A percentile compares a stretch with the other conserved stretches of the same genome.
Evolutionary conservation across 2,113 vertebrate species (phyloP).

Genomic region (Zootoca vivipara): DNA sequence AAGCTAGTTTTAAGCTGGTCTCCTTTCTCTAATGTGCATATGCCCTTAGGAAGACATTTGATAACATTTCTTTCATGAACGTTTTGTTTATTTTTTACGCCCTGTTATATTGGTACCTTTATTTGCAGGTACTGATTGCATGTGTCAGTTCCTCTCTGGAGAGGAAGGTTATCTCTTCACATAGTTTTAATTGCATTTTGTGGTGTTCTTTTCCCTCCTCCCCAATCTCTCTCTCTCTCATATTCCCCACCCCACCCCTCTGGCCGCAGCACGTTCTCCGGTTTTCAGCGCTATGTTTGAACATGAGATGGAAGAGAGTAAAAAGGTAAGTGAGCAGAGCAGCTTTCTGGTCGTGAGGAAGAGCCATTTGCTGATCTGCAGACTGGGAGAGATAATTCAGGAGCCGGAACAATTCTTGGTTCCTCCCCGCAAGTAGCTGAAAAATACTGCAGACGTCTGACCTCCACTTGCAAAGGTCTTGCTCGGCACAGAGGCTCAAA

Average conservation of each 20-base stretch:
- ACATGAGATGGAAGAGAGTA: slow-evolving; percentile 93
- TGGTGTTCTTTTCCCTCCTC: background rate
- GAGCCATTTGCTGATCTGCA: no score
- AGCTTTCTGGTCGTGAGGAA: background rate
- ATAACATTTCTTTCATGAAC: background rate
- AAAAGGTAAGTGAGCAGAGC: slow-evolving; percentile 81
- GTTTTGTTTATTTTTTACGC: background rate
- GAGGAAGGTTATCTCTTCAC: background rate
- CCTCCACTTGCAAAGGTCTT: background rate
- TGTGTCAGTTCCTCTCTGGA: background rate
- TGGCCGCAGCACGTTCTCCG: slow-evolving; percentile 81
- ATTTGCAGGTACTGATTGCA: background rate
- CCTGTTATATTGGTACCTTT: background rate
- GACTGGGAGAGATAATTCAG: background rate
- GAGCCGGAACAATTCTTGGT: background rate
- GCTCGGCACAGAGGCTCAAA: background rate
- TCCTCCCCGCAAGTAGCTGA: background rate
- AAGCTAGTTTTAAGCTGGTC: background rate
- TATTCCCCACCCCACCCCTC: background rate
- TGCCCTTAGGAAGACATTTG: background rate
- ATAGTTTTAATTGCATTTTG: background rate
- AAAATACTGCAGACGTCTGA: background rate
- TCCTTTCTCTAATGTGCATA: background rate
- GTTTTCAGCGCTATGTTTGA: slow-evolving; percentile 95
- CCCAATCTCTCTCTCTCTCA: background rate